Evolutionary conservation across 2,888 invertebrate species (phyloP).

Genomic region (Zelleria hepariella): DNA sequence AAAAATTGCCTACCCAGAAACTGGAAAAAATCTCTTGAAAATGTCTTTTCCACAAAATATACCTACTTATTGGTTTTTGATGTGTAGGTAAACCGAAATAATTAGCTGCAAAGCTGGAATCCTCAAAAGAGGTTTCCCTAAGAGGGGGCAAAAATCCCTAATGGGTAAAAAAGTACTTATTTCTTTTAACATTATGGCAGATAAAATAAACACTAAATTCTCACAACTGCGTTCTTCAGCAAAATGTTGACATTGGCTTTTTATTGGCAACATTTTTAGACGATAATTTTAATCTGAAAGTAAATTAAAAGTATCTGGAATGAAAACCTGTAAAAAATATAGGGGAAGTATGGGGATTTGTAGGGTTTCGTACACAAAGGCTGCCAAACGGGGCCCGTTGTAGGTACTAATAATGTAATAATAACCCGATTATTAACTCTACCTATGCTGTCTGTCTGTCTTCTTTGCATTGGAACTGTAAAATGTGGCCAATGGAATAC

Average conservation of each 20-base stretch:
- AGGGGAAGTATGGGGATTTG: slow-evolving; percentile 13
- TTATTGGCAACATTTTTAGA: slow-evolving; percentile 3
- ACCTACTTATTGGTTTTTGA: too few relatives aligned
- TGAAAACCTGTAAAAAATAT: slow-evolving; percentile 32
- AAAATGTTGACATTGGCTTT: neutral
- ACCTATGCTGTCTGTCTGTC: too few relatives aligned
- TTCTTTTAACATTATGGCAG: neutral
- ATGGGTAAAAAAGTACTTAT: too few relatives aligned
- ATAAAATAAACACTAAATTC: neutral
- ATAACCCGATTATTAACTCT: too few relatives aligned
- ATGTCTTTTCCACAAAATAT: too few relatives aligned
- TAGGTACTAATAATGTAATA: too few relatives aligned
- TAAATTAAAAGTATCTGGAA: slow-evolving; percentile 23
- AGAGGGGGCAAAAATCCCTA: neutral
- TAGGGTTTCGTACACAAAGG: too few relatives aligned
- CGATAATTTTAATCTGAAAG: slow-evolving; percentile 27
- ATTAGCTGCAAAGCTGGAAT: neutral
- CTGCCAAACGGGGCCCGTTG: too few relatives aligned
- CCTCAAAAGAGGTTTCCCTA: neutral
- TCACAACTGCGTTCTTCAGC: neutral
- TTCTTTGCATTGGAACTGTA: too few relatives aligned
- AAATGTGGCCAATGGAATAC: too few relatives aligned
- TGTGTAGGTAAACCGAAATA: neutral
- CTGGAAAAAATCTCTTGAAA: too few relatives aligned
- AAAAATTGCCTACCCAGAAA: too few relatives aligned